A percentile compares a stretch with the other conserved stretches of the same genome.
These are phyloP conservation scores for Limulus polyphemus DNA, from an alignment of 2,888 invertebrate species.

Conservation along the genomic window DNA sequence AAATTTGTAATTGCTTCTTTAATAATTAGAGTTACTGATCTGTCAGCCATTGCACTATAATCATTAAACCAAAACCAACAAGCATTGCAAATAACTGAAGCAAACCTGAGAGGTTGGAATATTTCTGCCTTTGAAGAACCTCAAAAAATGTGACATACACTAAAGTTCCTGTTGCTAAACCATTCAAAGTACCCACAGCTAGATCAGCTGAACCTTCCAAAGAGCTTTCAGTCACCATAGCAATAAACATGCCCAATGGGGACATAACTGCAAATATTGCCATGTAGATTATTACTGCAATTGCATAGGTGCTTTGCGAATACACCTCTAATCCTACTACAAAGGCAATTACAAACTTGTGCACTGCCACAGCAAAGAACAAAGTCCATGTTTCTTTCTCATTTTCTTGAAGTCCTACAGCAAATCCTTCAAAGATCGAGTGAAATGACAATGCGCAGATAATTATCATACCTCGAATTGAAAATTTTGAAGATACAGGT, in stretches of 20 bases:
- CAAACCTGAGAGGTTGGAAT: conserved; percentile 5
- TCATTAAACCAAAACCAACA: conserved; percentile 6
- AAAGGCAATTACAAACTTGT: conserved; percentile 73
- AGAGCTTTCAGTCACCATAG: no score
- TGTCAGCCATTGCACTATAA: no score
- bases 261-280: no score
- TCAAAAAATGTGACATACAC: conserved; percentile 25
- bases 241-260: no score
- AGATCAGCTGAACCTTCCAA: no score
- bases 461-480: conserved; percentile 56
- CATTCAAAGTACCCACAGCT: conserved; percentile 10
- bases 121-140: conserved; percentile 21
- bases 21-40: no score
- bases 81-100: conserved; percentile 8
- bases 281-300: no score
- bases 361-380: conserved; percentile 67
- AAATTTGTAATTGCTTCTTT: no score
- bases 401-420: conserved; percentile 61
- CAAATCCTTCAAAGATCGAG: conserved; percentile 70
- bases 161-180: conserved; percentile 23
- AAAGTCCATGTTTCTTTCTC: conserved; percentile 61
- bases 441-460: conserved; percentile 71
- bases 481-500: no score
- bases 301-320: no score
- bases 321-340: background rate